phyloP scores from a whole-genome alignment of 1,140 invertebrate genomes.

The Hypothenemus hampei region DNA sequence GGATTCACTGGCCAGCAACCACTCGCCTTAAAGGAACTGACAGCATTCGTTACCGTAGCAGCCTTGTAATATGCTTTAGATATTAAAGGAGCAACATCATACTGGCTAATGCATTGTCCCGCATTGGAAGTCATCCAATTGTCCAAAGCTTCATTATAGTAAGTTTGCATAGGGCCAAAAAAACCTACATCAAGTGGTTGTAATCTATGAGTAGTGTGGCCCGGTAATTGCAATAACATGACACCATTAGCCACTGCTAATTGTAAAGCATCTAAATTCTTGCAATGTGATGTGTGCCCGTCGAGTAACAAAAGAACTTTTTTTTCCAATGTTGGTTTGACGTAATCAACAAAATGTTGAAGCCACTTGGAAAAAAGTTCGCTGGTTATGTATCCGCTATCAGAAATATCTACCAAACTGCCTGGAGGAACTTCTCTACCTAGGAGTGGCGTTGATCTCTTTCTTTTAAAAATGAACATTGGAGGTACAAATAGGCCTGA shows the following conservation, averaged over 20 bases:
- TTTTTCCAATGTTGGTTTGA: constrained; percentile 26
- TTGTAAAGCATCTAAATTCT: constrained; percentile 28
- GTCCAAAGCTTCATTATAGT: constrained; percentile 25
- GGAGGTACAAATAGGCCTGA: constrained; percentile 36
- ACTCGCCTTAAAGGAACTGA: constrained; percentile 38
- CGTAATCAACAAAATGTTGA: constrained; percentile 27
- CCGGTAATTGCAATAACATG: constrained; percentile 24
- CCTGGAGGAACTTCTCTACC: constrained; percentile 20
- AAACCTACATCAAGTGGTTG: constrained; percentile 45
- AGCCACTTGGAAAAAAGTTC: constrained; percentile 30
- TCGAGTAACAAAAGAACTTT: constrained; percentile 36
- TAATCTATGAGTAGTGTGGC: constrained; percentile 30
- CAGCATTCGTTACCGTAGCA: constrained; percentile 34
- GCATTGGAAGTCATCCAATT: constrained; percentile 31
- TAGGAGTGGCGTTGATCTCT: constrained; percentile 10
- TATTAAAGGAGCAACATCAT: constrained; percentile 37
- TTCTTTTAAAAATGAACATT: constrained; percentile 37
- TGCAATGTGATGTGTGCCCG: constrained; percentile 35
- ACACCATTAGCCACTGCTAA: constrained; percentile 24
- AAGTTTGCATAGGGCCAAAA: constrained; percentile 39
- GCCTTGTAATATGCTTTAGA: constrained; percentile 36
- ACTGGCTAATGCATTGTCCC: constrained; percentile 33
- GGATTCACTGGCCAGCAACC: constrained; percentile 34
- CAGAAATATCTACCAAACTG: constrained; percentile 20
- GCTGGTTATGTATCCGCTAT: constrained; percentile 34